Base-by-base conservation (phyloP, 2,888 invertebrate species). In the Chrysina gloriosa region DNA sequence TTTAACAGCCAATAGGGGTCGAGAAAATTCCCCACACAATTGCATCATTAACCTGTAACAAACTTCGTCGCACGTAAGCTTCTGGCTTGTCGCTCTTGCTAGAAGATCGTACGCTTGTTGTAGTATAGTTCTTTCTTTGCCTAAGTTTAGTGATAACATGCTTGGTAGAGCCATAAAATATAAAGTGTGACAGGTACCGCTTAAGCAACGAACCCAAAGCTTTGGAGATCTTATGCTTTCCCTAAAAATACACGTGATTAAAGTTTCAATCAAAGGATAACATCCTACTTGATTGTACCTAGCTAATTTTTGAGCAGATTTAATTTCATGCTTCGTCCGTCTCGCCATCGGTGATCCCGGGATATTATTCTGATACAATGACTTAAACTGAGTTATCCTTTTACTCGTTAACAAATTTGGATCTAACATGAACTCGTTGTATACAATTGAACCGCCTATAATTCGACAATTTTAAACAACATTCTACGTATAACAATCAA, bases 11-110 rank as follows among this genome's bases (percentile, higher is more conserved):
- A 99, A 84, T 66, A 96, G 92, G 0, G 99, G 98, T 79, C 96
- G 89, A 67, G 95, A 94, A 81, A 97, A 95, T 72, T 94, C 91
- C 3, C 98, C 97, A 84, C 98, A 99, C 21, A 99, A 86, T 83
- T 98, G 97, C 95, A 99, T 97, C 91, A 99, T 94, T 61, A 98
- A 94, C 69, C 99, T 89, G 83, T 98, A 99, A 84, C 98, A 98
- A 58, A 98, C 95, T 87, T 98, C 98, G 85, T 98, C 98, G 77
- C 95, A 94, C 36, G 93, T 92, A 70, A 97, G 89, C 77, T 92
- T 88, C 66, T 94, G 87, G 75, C 92, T 92, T 73, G 96, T 95
- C 79, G 98, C 95, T 74, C 92, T 89, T 50, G 93, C 92, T 42
- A 99, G 85, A 56, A 97, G 85, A 78, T 96, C 94, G 79, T 94